Evolutionary conservation across 2,888 invertebrate species (phyloP).

Genomic region (Tuberolachnus salignus): DNA sequence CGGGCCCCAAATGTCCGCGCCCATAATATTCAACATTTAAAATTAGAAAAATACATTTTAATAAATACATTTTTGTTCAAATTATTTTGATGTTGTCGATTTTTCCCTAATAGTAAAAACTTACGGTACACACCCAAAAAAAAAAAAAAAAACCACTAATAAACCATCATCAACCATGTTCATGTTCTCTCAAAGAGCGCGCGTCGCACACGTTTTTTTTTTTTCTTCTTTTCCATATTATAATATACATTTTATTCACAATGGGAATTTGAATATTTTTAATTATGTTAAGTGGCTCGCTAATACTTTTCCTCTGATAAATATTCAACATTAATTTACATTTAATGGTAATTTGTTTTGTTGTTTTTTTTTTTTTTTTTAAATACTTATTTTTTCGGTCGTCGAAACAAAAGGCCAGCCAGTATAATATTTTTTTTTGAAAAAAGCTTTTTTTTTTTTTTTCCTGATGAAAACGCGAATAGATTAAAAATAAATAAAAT

Average conservation of each 20-base stretch:
- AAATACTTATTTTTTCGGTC: slow-evolving; percentile 16
- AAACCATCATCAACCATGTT: too few species aligned
- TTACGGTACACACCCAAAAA: too few species aligned
- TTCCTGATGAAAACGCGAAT: slow-evolving; percentile 11
- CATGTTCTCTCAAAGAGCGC: not conserved
- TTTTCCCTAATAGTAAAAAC: too few species aligned
- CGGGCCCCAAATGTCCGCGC: too few species aligned
- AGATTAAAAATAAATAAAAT: slow-evolving; percentile 18
- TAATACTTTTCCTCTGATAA: slow-evolving; percentile 49
- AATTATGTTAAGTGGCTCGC: slow-evolving; percentile 51
- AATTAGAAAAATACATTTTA: too few species aligned
- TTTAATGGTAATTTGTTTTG: slow-evolving; percentile 50
- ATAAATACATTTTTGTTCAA: too few species aligned
- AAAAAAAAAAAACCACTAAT: too few species aligned
- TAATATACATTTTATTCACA: slow-evolving; percentile 34
- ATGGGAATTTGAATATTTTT: slow-evolving; percentile 54
- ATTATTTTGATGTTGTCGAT: too few species aligned
- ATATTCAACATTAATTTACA: slow-evolving; percentile 54
- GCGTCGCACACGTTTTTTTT: too few species aligned
- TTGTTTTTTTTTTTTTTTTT: slow-evolving; percentile 4
- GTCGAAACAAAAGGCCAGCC: slow-evolving; percentile 31
- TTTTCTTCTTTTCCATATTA: slow-evolving; percentile 9
- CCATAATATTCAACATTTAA: too few species aligned
- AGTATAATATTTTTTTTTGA: slow-evolving; percentile 10
- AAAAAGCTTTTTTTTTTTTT: slow-evolving; percentile 23